Percentiles rank a stretch among this genome's conserved stretches.
Evolutionary conservation across 2,888 invertebrate species (phyloP).

Genomic region (Hedychridium roseum): DNA sequence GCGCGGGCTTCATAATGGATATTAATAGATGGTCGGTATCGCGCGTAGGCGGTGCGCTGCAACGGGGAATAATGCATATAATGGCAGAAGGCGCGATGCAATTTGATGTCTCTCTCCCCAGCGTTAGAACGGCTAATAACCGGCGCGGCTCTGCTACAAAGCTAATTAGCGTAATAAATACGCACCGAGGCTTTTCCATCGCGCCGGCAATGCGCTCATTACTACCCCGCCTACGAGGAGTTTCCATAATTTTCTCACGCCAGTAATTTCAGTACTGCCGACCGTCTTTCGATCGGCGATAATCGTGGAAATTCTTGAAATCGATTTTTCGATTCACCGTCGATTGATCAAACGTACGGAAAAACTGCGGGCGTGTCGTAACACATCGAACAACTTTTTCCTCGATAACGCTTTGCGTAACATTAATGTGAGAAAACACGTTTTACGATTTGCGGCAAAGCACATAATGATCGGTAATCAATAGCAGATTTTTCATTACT

Average conservation of each 20-base stretch:
- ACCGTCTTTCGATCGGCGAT: too few relatives aligned
- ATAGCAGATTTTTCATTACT: too few relatives aligned
- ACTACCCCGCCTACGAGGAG: conserved; percentile 1
- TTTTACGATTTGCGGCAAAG: too few relatives aligned
- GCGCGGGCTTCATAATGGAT: conserved; percentile 22
- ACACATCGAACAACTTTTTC: too few relatives aligned
- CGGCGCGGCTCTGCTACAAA: conserved; percentile 20
- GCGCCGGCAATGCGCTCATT: not conserved
- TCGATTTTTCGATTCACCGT: too few relatives aligned
- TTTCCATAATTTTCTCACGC: conserved; percentile 22
- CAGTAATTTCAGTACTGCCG: too few relatives aligned
- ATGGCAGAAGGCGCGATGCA: conserved; percentile 23
- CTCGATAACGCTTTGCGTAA: too few relatives aligned
- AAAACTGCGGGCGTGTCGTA: too few relatives aligned
- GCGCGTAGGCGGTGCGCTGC: conserved; percentile 22
- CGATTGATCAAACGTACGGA: too few relatives aligned
- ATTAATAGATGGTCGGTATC: conserved; percentile 24
- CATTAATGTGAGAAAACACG: too few relatives aligned
- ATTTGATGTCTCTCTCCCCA: conserved; percentile 24
- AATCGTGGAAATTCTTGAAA: too few relatives aligned
- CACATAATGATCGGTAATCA: too few relatives aligned
- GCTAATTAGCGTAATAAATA: conserved; percentile 31
- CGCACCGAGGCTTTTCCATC: conserved; percentile 8
- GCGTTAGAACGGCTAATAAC: conserved; percentile 15
- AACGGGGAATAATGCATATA: conserved; percentile 26